Evolutionary conservation across 2,113 vertebrate genomes (phyloP), one percentile per base, ranked within the genome.

Genomic region (Pithys albifrons): DNA sequence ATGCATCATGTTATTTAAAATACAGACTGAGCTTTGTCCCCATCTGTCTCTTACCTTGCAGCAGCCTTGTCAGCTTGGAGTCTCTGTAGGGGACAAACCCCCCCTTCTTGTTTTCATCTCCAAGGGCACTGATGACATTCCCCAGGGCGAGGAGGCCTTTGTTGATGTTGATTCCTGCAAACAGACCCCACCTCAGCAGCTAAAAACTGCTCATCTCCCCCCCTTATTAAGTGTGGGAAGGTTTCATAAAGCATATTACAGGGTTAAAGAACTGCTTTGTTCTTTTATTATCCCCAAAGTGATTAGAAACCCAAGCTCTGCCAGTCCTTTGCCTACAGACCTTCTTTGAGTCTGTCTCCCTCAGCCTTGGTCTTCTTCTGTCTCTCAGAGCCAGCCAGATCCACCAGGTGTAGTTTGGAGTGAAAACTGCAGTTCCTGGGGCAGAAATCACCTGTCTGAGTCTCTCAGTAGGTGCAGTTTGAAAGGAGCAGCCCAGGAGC

Each of bases 301-400:
- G 6, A 15, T 5, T 43, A 64, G 46, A 76, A 86, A 48, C 25
- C 31, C 41, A 29, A 70, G 24, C 4, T 19, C 8, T 37, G 31
- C 2, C 46, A 46, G 22, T 3, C 7, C 27, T 79, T n/a, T 71
- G 54, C 29, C 84, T 28, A 37, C 97, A 97, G 71, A 99, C 99
- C 99, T 98, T 99, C 99, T 91, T 99, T 99, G 14, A 99, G 98
- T 25, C 99, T 97, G 95, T 99, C 99, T 61, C 99, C 99, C 96
- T 99, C 99, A 25, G 99, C 99, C 92, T 99, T 99, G 16, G 99
- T 99, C 97, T 99, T 99, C 95, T 99, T 99, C 83, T 99, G 99
- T 77, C 99, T 98, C 95, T 99, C 99, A 7, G 99, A 99, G 67
- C 99, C 99, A 84, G 99, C 99, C 23, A 99, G 97, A 94, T 99